phyloP scores from a whole-genome alignment of 2,888 invertebrate species.

The Oscheius sp. region DNA sequence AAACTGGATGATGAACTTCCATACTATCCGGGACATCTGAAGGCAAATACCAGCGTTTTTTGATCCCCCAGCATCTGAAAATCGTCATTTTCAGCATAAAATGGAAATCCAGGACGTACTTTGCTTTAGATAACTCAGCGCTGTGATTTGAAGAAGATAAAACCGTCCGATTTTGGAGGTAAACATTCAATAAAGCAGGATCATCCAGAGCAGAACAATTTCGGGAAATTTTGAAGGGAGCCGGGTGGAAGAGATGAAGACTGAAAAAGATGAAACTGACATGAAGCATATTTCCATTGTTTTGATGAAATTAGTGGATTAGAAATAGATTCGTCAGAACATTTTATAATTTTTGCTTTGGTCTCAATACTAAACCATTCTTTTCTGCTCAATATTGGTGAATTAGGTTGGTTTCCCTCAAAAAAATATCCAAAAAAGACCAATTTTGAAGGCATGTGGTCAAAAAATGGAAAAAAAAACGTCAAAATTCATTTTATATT shows the following conservation, averaged over 20 bases:
- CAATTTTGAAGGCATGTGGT: no score
- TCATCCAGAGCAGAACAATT: constrained; percentile 44
- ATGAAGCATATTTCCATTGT: neutral
- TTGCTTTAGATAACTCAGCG: neutral
- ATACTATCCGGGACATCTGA: constrained; percentile 48
- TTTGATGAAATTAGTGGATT: neutral
- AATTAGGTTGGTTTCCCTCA: no score
- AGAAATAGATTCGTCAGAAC: neutral
- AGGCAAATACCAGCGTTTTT: constrained; percentile 48
- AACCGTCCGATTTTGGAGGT: constrained; percentile 48
- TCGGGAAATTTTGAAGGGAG: constrained; percentile 39
- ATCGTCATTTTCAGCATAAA: neutral
- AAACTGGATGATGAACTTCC: constrained; percentile 51
- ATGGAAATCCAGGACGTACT: neutral
- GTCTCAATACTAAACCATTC: neutral
- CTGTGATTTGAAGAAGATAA: constrained; percentile 1
- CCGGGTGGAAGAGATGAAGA: constrained; percentile 47
- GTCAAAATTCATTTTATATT: no score
- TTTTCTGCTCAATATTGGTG: no score
- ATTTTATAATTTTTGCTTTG: neutral
- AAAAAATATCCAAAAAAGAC: no score
- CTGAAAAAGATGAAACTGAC: constrained; percentile 31
- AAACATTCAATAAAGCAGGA: constrained; percentile 32
- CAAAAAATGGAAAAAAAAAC: no score
- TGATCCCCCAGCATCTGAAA: constrained; percentile 51